Evolutionary conservation across 1,140 invertebrate genomes (phyloP).

Genomic region (Mactra quadrangularis): DNA sequence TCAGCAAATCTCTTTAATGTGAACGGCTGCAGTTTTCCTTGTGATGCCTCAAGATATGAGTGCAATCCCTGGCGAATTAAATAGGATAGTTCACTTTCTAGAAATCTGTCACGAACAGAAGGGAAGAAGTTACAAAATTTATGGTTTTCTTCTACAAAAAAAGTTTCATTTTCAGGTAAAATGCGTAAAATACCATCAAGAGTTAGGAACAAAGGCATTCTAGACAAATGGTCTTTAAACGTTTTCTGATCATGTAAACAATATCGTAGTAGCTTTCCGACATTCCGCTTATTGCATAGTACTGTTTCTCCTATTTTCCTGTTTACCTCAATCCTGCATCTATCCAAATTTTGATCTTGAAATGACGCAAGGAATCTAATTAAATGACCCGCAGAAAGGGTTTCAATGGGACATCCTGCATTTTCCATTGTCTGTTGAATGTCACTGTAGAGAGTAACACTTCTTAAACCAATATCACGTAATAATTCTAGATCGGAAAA

Average conservation of each 20-base stretch:
- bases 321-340: constrained; percentile 16
- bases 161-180: neutral
- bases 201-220: constrained; percentile 13
- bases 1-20: too few species aligned
- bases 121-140: too few species aligned
- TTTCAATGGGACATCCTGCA: neutral
- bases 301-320: neutral
- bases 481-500: neutral
- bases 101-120: too few species aligned
- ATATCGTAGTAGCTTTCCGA: neutral
- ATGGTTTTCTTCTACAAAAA: constrained; percentile 34
- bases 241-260: neutral
- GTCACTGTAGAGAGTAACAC: neutral
- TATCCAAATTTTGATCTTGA: neutral
- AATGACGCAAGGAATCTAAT: neutral
- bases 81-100: too few species aligned
- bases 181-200: constrained; percentile 1
- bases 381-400: neutral
- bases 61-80: too few species aligned
- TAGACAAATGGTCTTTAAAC: neutral
- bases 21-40: too few species aligned
- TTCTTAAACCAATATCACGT: neutral
- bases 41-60: too few species aligned
- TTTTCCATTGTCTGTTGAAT: neutral
- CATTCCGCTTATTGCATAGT: neutral